Percentiles rank a stretch among this genome's conserved stretches.
phyloP scores from a whole-genome alignment of 2,888 invertebrate species.

The Cryptus viduatorius region DNA sequence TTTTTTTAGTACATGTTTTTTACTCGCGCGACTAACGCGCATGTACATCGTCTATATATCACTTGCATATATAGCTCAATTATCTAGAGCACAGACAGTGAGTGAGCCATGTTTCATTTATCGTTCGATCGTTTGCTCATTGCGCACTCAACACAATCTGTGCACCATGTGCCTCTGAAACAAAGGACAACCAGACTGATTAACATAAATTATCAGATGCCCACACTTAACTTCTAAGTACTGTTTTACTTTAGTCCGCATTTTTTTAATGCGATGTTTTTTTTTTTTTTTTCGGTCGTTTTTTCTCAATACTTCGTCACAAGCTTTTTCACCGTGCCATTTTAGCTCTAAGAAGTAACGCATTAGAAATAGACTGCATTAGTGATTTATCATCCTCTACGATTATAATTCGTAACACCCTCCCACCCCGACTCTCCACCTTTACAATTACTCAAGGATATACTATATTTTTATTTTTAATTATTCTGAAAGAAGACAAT shows the following conservation, averaged over 20 bases:
- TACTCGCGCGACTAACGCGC: conserved; percentile 73
- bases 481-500: neutral
- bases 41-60: conserved; percentile 80
- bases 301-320: conserved; percentile 79
- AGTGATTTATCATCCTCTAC: conserved; percentile 50
- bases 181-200: conserved; percentile 88
- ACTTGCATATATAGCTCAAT: conserved; percentile 77
- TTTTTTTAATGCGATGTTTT: conserved; percentile 53
- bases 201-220: conserved; percentile 84
- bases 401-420: neutral
- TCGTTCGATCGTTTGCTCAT: conserved; percentile 79
- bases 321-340: conserved; percentile 67
- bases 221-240: conserved; percentile 77
- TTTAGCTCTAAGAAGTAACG: conserved; percentile 54
- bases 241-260: conserved; percentile 57
- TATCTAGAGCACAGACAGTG: conserved; percentile 83
- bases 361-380: conserved; percentile 75
- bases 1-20: conserved; percentile 74
- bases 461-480: neutral
- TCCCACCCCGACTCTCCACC: neutral
- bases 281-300: conserved; percentile 66
- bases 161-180: conserved; percentile 94
- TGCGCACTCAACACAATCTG: conserved; percentile 84
- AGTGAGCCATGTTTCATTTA: conserved; percentile 82
- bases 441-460: neutral